A percentile compares a stretch with the other conserved stretches of the same genome.
These are phyloP conservation scores for Heterotilapia buettikoferi DNA, from an alignment of 2,113 vertebrate genomes.

Conservation along the genomic window DNA sequence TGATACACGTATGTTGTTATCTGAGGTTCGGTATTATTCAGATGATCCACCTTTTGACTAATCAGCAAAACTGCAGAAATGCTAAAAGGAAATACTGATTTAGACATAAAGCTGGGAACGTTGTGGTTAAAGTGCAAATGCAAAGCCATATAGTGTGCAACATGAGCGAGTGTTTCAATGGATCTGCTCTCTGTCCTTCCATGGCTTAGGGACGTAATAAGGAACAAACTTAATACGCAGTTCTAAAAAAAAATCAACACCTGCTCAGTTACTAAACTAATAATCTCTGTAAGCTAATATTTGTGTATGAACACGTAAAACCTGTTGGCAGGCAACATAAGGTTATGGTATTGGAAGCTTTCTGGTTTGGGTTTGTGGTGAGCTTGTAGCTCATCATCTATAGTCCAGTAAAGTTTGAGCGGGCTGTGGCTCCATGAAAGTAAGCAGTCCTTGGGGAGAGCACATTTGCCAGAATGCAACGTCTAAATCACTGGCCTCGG, in stretches of 20 bases:
- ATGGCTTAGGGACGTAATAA: not conserved
- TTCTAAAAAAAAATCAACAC: not conserved
- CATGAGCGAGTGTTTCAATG: not conserved
- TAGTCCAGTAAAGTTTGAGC: not conserved
- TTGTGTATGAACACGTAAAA: not conserved
- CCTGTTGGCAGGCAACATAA: not conserved
- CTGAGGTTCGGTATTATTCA: not conserved
- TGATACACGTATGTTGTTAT: not conserved
- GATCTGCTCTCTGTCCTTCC: not conserved
- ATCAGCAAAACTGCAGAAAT: slow-evolving; percentile 33
- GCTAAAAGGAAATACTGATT: slow-evolving; percentile 37
- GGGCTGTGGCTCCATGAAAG: not conserved
- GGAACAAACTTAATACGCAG: not conserved
- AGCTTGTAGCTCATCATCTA: not conserved
- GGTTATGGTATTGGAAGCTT: not conserved
- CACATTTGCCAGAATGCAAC: not conserved
- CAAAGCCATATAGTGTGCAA: slow-evolving; percentile 20
- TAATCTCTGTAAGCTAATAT: not conserved
- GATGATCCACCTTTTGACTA: not conserved
- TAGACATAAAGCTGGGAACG: not conserved
- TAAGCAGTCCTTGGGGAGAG: not conserved
- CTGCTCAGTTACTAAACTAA: not conserved
- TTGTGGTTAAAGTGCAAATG: slow-evolving; percentile 46
- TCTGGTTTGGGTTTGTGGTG: not conserved
- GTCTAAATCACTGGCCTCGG: not conserved